Conservation (phyloP, 64 coral and sea anemone genomes). For the Anthopleura sola region DNA sequence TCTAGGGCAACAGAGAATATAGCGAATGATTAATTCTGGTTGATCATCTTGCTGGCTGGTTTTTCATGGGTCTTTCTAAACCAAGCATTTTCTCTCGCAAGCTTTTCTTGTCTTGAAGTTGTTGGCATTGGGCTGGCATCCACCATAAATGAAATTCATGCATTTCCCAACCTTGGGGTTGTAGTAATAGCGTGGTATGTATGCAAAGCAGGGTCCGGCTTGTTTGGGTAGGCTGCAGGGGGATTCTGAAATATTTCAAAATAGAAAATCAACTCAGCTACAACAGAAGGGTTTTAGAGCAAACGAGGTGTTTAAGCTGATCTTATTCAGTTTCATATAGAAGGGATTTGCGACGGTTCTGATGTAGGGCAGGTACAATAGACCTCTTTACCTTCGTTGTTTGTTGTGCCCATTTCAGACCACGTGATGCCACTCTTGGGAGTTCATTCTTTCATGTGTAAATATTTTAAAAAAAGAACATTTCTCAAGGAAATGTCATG, state of each 20-base stretch:
- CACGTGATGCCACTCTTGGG: too few relatives aligned
- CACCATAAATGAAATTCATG: slow-evolving; percentile 62
- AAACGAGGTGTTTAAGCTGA: too few relatives aligned
- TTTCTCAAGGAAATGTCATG: too few relatives aligned
- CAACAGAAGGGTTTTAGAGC: too few relatives aligned
- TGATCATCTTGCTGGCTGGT: background rate
- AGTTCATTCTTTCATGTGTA: too few relatives aligned
- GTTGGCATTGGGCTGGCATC: slow-evolving; percentile 62
- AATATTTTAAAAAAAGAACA: too few relatives aligned
- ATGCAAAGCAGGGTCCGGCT: slow-evolving; percentile 46
- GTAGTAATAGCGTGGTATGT: slow-evolving; percentile 60
- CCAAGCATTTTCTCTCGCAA: slow-evolving; percentile 56
- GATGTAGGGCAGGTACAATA: too few relatives aligned
- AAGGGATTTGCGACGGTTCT: too few relatives aligned
- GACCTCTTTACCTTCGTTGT: too few relatives aligned
- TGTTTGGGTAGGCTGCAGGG: slow-evolving; percentile 25
- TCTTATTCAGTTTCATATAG: too few relatives aligned
- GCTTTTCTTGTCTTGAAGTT: slow-evolving; percentile 53
- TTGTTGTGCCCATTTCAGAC: too few relatives aligned
- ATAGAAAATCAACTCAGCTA: too few relatives aligned
- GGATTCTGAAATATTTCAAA: background rate
- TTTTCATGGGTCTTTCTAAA: background rate
- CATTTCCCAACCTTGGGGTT: slow-evolving; percentile 57
- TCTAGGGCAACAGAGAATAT: background rate
- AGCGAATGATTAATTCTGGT: background rate